A percentile compares a stretch with the other conserved stretches of the same genome.
These are phyloP conservation scores for Phrynocephalus guinanensis DNA, from an alignment of 2,797 vertebrate species.

Conservation along the genomic window DNA sequence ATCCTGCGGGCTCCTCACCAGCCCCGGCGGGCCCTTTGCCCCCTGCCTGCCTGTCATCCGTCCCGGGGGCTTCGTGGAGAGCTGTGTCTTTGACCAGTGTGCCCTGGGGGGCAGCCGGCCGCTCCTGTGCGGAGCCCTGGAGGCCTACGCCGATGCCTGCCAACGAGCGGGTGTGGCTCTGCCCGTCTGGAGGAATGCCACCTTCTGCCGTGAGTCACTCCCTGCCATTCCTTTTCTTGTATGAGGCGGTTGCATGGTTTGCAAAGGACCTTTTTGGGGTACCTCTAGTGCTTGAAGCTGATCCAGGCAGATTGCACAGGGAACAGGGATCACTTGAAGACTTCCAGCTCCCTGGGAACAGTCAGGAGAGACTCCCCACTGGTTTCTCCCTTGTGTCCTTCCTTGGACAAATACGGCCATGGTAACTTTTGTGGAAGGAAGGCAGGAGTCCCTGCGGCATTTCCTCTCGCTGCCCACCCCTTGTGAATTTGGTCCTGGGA, in stretches of 20 bases:
- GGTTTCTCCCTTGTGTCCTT: no score
- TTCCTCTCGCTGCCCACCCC: background rate
- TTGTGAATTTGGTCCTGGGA: no score
- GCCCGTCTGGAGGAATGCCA: slow-evolving; percentile 82
- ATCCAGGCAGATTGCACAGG: no score
- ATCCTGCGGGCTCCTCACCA: slow-evolving; percentile 82
- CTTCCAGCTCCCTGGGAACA: no score
- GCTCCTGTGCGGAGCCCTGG: slow-evolving; percentile 77
- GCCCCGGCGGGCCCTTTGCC: slow-evolving; percentile 78
- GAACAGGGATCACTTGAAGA: no score
- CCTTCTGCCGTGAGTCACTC: slow-evolving; percentile 82
- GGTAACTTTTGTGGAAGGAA: no score
- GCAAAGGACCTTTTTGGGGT: no score
- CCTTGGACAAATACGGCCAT: no score
- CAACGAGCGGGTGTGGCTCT: slow-evolving; percentile 77
- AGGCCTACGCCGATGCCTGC: slow-evolving; percentile 80
- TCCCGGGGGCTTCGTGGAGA: slow-evolving; percentile 79
- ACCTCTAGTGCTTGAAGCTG: no score
- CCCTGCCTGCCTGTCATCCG: slow-evolving; percentile 77
- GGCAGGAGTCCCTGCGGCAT: background rate
- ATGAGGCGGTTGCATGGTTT: no score
- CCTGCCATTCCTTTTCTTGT: no score
- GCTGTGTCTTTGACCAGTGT: slow-evolving; percentile 84
- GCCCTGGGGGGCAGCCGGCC: slow-evolving; percentile 72
- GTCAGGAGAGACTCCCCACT: no score